Evolutionary conservation across 2,888 invertebrate species (phyloP), one percentile per base, ranked within the genome.

Genomic region (Trachelus stipa): DNA sequence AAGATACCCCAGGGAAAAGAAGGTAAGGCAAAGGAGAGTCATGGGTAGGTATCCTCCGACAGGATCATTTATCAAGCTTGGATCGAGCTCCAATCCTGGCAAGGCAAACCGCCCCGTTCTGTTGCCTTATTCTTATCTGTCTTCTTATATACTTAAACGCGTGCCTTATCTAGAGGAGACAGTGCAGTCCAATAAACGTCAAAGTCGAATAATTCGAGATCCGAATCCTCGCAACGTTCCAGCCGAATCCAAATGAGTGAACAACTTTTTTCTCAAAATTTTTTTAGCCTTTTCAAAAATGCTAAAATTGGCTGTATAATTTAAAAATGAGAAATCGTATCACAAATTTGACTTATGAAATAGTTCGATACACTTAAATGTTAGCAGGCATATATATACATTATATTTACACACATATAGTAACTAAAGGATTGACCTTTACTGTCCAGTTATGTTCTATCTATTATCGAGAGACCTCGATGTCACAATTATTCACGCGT

Each of bases 1-100:
- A 34, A 71, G 71, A 71, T 34, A 71, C 71, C 71, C 71, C 71
- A 71, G 75, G 73, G 79, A 81, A 75, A 79, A 78, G 79, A 77
- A 79, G 76, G 33, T 69, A 71, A 40, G 71, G 77, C 76, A 74
- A 80, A 77, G 15, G 68, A 77, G 80, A 68, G 71, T 69, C 69
- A 77, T 73, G 40, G 76, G 73, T 77, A 80, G 80, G 71, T 40
- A 69, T 77, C 69, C 75, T 79, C 78, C 73, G 80, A 80, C 77
- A 79, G 75, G 79, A 83, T 85, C 85, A 87, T 87, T 85, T 86
- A 87, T 87, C 87, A 87, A 82, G 82, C 80, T 81, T 79, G 80
- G 82, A 82, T 84, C 82, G 80, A 81, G 76, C 79, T 80, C 81
- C 82, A 81, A 83, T 83, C 82, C 81, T 69, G 81, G 78, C 75